Conservation (phyloP, 1,140 invertebrate species). For the Heliconius himera region DNA sequence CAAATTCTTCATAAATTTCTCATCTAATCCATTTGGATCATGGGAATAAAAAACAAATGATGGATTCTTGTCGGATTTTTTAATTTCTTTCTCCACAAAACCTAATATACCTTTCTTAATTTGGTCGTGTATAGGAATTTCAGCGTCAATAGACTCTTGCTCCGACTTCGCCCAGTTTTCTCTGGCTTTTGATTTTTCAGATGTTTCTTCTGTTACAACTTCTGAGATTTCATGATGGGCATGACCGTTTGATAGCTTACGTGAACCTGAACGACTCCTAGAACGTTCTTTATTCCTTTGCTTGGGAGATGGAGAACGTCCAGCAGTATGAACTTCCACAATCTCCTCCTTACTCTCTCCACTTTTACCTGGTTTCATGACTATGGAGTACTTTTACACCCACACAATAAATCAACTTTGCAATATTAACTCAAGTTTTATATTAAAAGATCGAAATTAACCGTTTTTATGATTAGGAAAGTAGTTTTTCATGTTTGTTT, state of each 20-base stretch:
- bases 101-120: slow-evolving; percentile 83
- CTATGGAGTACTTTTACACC: slow-evolving; percentile 33
- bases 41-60: slow-evolving; percentile 79
- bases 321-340: slow-evolving; percentile 67
- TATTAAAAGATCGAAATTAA: neutral
- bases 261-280: slow-evolving; percentile 62
- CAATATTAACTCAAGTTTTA: neutral
- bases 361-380: slow-evolving; percentile 74
- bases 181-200: slow-evolving; percentile 57
- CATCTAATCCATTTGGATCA: slow-evolving; percentile 77
- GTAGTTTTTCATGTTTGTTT: slow-evolving; percentile 34
- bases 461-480: slow-evolving; percentile 10
- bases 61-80: slow-evolving; percentile 79
- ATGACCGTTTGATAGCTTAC: slow-evolving; percentile 72
- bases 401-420: slow-evolving; percentile 22
- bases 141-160: slow-evolving; percentile 81
- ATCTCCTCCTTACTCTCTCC: slow-evolving; percentile 70
- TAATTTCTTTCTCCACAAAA: slow-evolving; percentile 83
- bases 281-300: slow-evolving; percentile 57
- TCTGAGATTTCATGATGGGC: slow-evolving; percentile 48
- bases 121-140: slow-evolving; percentile 80
- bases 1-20: slow-evolving; percentile 71
- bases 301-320: slow-evolving; percentile 70
- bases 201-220: slow-evolving; percentile 38
- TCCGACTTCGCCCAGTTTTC: slow-evolving; percentile 79